Base-by-base conservation (phyloP, 1,140 invertebrate species). In the Neotoxoptera formosana region DNA sequence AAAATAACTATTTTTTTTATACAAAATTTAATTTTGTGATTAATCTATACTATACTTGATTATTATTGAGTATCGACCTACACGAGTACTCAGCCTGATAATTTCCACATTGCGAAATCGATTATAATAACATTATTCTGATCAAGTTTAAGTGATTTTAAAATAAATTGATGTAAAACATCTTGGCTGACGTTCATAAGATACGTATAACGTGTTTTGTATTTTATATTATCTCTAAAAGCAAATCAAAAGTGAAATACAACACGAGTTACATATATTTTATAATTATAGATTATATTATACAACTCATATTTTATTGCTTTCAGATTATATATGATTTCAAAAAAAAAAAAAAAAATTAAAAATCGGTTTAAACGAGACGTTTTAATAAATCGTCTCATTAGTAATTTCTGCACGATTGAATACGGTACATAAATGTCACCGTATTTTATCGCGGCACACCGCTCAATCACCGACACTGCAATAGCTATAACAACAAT, bases 341-440 rank as follows among this genome's bases (percentile, higher is more conserved):
- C 48, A 51, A n/a, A 30, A 67, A n/a, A 76, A 76, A 67, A 76
- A 67, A 67, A 67, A 67, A 76, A n/a, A 76, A 76, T 17, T 76
- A 76, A n/a, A n/a, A 76, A 76, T 76, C 60, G 60, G n/a, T 34
- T 4, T 17, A 76, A n/a, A 76, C 60, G 30, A 76, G 60, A 76
- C 60, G 60, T 76, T n/a, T 76, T 76, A 76, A 76, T 76, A 76
- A 76, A 76, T n/a, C 60, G 60, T 76, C 60, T 76, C 30, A 76
- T 76, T 76, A 76, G 60, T n/a, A 76, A 76, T 76, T 76, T 76
- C 60, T 76, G 60, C 60, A 76, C 60, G 60, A n/a, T 76, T 76
- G 60, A 76, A 76, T 76, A 76, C 60, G 60, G n/a, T 76, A 76
- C 2, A 76, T 76, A 76, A 76, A 84, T 41, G 36, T 84, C 83